These are phyloP conservation scores for Ashinkailepas kermadecensis DNA, from an alignment of 2,888 invertebrate species.

Conservation along the genomic window DNA sequence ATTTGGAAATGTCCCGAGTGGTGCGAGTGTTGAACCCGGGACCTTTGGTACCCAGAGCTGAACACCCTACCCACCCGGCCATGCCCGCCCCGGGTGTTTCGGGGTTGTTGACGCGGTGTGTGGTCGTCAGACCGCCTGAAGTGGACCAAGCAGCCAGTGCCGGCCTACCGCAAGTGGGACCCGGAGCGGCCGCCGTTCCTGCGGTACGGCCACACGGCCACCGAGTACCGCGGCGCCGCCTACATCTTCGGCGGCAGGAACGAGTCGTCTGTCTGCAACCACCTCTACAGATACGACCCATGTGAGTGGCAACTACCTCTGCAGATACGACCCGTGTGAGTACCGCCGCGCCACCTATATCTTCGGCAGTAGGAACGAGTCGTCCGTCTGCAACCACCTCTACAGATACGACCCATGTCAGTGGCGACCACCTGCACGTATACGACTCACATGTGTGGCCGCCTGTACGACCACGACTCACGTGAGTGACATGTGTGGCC, in stretches of 20 bases:
- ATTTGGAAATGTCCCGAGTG: too few relatives aligned
- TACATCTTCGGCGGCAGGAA: constrained; percentile 91
- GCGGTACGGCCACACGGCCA: constrained; percentile 87
- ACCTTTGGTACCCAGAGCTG: too few relatives aligned
- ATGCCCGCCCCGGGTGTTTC: too few relatives aligned
- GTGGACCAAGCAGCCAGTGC: constrained; percentile 5
- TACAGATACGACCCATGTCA: constrained; percentile 47
- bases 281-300: constrained; percentile 72
- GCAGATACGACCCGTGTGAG: too few relatives aligned
- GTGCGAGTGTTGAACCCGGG: too few relatives aligned
- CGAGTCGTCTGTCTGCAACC: constrained; percentile 70
- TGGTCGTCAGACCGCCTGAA: neutral
- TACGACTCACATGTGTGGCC: too few relatives aligned
- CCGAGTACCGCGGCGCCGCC: constrained; percentile 62
- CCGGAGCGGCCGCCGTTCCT: constrained; percentile 59
- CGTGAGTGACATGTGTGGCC: too few relatives aligned
- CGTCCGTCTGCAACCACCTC: constrained; percentile 66
- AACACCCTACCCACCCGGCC: too few relatives aligned
- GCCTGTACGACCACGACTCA: too few relatives aligned
- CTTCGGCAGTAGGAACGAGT: constrained; percentile 90
- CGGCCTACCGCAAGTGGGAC: constrained; percentile 40
- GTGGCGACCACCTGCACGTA: too few relatives aligned
- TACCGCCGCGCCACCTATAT: constrained; percentile 65
- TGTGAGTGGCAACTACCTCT: constrained; percentile 39
- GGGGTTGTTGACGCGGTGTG: too few relatives aligned